A percentile compares a stretch with the other conserved stretches of the same genome.
Conservation (phyloP, 2,113 vertebrate species). For the Phaethornis superciliosus region DNA sequence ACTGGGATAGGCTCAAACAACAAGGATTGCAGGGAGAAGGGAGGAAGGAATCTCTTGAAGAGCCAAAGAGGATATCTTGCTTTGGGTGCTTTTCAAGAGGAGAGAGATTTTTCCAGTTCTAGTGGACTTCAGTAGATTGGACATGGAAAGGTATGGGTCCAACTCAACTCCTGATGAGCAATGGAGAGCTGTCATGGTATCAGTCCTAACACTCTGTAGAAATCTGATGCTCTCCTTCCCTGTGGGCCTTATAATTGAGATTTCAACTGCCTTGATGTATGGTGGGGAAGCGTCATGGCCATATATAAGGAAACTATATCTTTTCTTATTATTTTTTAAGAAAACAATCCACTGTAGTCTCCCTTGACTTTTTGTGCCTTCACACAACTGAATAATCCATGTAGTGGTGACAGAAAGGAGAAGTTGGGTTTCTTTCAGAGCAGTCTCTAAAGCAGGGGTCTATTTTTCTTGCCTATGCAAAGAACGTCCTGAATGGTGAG, state of each 20-base stretch:
- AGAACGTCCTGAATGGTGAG: background rate
- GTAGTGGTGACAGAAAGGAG: background rate
- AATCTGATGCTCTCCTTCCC: background rate
- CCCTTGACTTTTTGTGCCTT: background rate
- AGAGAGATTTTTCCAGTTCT: background rate
- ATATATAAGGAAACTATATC: background rate
- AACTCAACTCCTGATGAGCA: background rate
- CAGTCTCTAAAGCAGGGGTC: background rate
- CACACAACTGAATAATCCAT: background rate
- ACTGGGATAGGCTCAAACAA: background rate
- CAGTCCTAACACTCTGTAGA: rapidly evolving
- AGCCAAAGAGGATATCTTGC: background rate
- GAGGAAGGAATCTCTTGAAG: background rate
- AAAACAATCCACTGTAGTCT: background rate
- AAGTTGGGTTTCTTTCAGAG: background rate
- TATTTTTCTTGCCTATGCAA: background rate
- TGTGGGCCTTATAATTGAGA: background rate
- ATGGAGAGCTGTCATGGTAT: background rate
- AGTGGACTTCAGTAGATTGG: background rate
- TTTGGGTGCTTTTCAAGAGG: background rate
- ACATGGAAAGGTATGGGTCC: background rate
- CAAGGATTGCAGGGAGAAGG: background rate
- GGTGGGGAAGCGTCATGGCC: background rate
- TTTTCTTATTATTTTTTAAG: background rate
- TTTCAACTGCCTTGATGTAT: background rate